Base-by-base conservation (phyloP, 1,140 invertebrate genomes). In the Campodea augens region DNA sequence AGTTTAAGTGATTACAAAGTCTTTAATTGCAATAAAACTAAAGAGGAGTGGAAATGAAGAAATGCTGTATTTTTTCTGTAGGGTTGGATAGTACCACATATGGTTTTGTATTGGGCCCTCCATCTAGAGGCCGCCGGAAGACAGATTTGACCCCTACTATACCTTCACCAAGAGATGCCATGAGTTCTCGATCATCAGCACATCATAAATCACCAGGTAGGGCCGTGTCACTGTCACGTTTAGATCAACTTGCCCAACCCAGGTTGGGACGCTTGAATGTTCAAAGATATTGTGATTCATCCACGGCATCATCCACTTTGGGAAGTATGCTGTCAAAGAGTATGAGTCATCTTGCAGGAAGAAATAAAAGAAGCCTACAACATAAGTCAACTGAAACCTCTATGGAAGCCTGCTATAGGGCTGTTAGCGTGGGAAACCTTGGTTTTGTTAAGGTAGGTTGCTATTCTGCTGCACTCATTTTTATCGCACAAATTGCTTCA, bases 71-170 rank as follows among this genome's bases (percentile, higher is more conserved):
- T n/a, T n/a, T n/a, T n/a, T n/a, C n/a, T n/a, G n/a, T n/a, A n/a
- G n/a, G n/a, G n/a, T n/a, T n/a, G n/a, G n/a, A n/a, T n/a, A n/a
- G n/a, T n/a, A n/a, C n/a, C n/a, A n/a, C n/a, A n/a, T n/a, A n/a
- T n/a, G 27, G 27, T 15, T 32, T 32, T 32, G 27, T 32, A 15
- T 15, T 32, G 27, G 27, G 7, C 27, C 27, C 27, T 10, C 27
- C 27, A 32, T 7, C 15, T 7, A 32, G 27, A 15, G 27, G 27
- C 15, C 74, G 86, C 50, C 73, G 84, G 50, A 79, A 83, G 60
- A 89, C 85, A 45, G 86, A 91, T 66, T 66, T 91, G 59, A 82
- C 85, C 66, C 86, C 86, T 47, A 89, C 85, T 51, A 74, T 87
- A 62, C 83, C 84, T 44, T 78, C 78, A 51, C 23, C 47, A 43